Evolutionary conservation across 1,140 invertebrate species (phyloP), one percentile per base, ranked within the genome.

Genomic region (Macrotrachela quadricornifera): DNA sequence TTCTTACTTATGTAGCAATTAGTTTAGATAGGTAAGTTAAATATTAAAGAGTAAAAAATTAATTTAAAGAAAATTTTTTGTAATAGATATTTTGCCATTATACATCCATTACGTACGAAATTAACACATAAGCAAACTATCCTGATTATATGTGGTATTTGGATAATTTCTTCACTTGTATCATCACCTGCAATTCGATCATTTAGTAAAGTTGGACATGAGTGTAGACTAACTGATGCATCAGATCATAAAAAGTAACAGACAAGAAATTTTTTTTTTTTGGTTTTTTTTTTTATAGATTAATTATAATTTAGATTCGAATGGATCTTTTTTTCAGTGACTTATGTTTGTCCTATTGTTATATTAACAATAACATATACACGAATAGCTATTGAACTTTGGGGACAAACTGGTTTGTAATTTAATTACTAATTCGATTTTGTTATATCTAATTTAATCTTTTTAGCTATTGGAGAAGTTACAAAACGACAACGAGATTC

Each of bases 1-100:
- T 88, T n/a, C 83, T 88, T 61, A 88, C 85, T 0, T 77, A 90
- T 41, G 82, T 82, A 80, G 85, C 87, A 51, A 91, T 94, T 58
- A 85, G 85, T 50, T 80, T 92, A 54, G 88, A 96, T 71, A 80
- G 88, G 88, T 94, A 68, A 75, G 74, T 63, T n/a, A 62, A 65
- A 47, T 0, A 21, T 13, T 10, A 18, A 1, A 21, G 13, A 36
- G 11, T 56, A 64, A 45, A 57, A 63, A 52, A 54, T 63, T 57
- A 65, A 51, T 52, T 46, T 46, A 16, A 9, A 41, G 17, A 42
- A 8, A 16, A 16, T 18, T 17, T 46, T 56, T 18, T 39, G 40
- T 69, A 68, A 45, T 73, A 91, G 86, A 67, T 90, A 88, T 63
- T 78, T 85, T 67, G 87, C 86, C 10, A 90, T 92, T 51, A 82